These are phyloP conservation scores for Vireo altiloquus DNA, from an alignment of 2,113 vertebrate species.

Conservation along the genomic window DNA sequence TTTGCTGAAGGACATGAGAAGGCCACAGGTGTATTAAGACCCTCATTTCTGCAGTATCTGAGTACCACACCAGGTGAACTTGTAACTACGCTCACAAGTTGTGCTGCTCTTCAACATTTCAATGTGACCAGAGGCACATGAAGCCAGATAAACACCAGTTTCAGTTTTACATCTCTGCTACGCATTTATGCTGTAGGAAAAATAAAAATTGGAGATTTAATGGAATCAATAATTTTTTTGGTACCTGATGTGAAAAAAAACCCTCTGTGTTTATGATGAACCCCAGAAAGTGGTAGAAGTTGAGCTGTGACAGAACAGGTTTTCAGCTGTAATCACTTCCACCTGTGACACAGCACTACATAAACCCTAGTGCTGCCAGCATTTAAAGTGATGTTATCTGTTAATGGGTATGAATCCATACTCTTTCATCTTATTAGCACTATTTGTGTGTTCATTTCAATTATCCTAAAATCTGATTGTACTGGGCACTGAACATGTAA, in stretches of 20 bases:
- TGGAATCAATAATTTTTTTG: background rate
- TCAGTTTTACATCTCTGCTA: background rate
- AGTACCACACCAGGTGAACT: background rate
- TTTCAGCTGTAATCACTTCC: background rate
- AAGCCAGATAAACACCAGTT: background rate
- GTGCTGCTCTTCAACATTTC: background rate
- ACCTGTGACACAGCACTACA: background rate
- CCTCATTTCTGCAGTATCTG: background rate
- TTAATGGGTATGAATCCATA: background rate
- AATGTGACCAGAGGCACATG: background rate
- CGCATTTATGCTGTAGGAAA: background rate
- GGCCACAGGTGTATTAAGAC: background rate
- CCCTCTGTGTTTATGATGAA: background rate
- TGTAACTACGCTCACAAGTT: background rate
- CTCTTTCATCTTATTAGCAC: background rate
- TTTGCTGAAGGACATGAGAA: background rate
- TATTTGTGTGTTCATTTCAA: background rate
- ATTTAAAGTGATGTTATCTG: background rate
- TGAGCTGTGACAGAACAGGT: background rate
- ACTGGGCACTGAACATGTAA: background rate
- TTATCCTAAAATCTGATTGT: background rate
- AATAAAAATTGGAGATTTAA: background rate
- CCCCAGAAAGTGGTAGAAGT: background rate
- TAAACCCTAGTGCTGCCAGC: background rate
- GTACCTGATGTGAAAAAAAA: fast-evolving